phyloP scores from a whole-genome alignment of 2,888 invertebrate species.

The Spodoptera littoralis region DNA sequence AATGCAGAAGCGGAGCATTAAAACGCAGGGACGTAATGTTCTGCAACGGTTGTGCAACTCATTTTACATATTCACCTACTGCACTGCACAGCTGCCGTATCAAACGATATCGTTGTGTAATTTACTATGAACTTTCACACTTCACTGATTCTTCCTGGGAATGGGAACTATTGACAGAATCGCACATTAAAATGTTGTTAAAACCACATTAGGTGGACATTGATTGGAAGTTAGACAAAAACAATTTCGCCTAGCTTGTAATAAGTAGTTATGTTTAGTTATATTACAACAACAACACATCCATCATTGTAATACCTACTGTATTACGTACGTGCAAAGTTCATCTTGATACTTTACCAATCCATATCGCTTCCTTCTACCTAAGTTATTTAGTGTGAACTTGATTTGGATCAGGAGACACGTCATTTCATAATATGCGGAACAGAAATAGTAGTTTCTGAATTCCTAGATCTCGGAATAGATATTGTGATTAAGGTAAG shows the following conservation, averaged over 20 bases:
- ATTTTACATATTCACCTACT: slow-evolving; percentile 69
- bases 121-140: slow-evolving; percentile 70
- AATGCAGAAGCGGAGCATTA: slow-evolving; percentile 49
- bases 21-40: slow-evolving; percentile 61
- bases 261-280: slow-evolving; percentile 9
- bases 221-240: slow-evolving; percentile 7
- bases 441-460: slow-evolving; percentile 7
- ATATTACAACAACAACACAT: slow-evolving; percentile 31
- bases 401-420: slow-evolving; percentile 23
- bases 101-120: slow-evolving; percentile 73
- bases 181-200: slow-evolving; percentile 53
- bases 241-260: slow-evolving; percentile 8
- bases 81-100: slow-evolving; percentile 66
- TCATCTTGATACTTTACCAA: slow-evolving; percentile 20
- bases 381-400: slow-evolving; percentile 9
- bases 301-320: slow-evolving; percentile 33
- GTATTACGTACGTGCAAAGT: slow-evolving; percentile 37
- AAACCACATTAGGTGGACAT: slow-evolving; percentile 52
- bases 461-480: slow-evolving; percentile 13
- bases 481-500: neutral
- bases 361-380: slow-evolving; percentile 20
- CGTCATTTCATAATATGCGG: slow-evolving; percentile 39
- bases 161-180: slow-evolving; percentile 30
- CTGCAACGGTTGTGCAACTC: slow-evolving; percentile 66
- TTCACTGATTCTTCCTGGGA: slow-evolving; percentile 63